Base-by-base conservation (phyloP, 2,888 invertebrate species). In the Glaucopsyche alexis region DNA sequence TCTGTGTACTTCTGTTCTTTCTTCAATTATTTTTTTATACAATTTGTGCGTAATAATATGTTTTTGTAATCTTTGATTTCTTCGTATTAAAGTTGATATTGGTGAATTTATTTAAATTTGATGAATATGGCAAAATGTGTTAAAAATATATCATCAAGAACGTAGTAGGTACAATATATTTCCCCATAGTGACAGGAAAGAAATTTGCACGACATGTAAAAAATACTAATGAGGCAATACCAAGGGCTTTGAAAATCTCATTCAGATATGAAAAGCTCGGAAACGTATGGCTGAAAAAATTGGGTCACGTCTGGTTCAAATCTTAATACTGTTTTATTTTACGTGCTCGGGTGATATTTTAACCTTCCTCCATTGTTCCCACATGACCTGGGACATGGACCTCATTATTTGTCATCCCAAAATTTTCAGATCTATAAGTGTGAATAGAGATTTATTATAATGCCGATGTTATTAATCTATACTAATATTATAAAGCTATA, bases 321-420 rank as follows among this genome's bases (percentile, higher is more conserved):
- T 66, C 42, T 66, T 66, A 66, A 66, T 66, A 42, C 42, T 42
- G 66, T 66, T n/a, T 66, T 42, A 66, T 66, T 66, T 66, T 42
- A 42, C n/a, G 66, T 60, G 60, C 60, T 29, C 7, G 29, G 13
- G 14, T 19, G 60, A 60, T 38, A 38, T 60, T 29, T 60, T 29
- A 60, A 60, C 11, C 55, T 55, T 19, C 11, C 29, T 2, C 11
- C 14, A 60, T 60, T 60, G 60, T 60, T 60, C 60, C 29, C 60
- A 38, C 67, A 67, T 67, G 16, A 45, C 16, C 45, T 67, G 13
- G 45, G 45, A 45, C 42, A 42, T 66, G n/a, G n/a, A n/a, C n/a
- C n/a, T n/a, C n/a, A n/a, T n/a, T n/a, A n/a, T n/a, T n/a, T n/a
- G n/a, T n/a, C n/a, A 29, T 29, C 2, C 29, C 29, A 4, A 29